Conservation (phyloP, 2,888 invertebrate genomes). For the Serripes groenlandicus region DNA sequence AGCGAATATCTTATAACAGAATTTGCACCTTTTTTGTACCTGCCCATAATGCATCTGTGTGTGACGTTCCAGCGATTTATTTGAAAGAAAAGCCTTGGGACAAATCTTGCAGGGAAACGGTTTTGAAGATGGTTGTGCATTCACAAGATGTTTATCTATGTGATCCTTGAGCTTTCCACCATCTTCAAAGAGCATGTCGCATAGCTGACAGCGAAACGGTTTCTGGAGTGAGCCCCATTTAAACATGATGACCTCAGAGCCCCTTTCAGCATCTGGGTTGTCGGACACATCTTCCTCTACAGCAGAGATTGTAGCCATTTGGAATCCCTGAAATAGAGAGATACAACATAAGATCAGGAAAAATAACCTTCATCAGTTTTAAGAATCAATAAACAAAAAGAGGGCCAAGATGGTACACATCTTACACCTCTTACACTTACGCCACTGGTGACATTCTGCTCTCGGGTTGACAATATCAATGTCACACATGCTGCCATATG, state of each 20-base stretch:
- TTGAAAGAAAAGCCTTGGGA: conserved; percentile 36
- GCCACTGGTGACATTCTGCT: neutral
- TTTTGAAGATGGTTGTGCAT: conserved; percentile 28
- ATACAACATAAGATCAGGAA: neutral
- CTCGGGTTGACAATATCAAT: neutral
- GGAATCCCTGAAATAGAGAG: neutral
- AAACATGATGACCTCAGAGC: conserved; percentile 44
- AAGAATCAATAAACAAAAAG: too few relatives aligned
- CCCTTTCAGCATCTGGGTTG: neutral
- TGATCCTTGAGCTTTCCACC: conserved; percentile 38
- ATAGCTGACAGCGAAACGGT: conserved; percentile 56
- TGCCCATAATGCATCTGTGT: conserved; percentile 47
- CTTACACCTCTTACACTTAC: neutral
- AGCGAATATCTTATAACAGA: conserved; percentile 53
- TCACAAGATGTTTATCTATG: conserved; percentile 29
- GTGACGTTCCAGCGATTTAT: conserved; percentile 42
- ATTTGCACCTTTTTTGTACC: conserved; percentile 42
- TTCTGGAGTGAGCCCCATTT: conserved; percentile 52
- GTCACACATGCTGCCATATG: too few relatives aligned
- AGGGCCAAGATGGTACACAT: neutral
- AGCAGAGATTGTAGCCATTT: neutral
- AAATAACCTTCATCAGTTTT: neutral
- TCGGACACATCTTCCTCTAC: neutral
- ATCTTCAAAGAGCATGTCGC: conserved; percentile 54
- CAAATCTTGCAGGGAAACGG: conserved; percentile 51